These are phyloP conservation scores for Hyposoter dolosus DNA, from an alignment of 2,888 invertebrate genomes.

Conservation along the genomic window DNA sequence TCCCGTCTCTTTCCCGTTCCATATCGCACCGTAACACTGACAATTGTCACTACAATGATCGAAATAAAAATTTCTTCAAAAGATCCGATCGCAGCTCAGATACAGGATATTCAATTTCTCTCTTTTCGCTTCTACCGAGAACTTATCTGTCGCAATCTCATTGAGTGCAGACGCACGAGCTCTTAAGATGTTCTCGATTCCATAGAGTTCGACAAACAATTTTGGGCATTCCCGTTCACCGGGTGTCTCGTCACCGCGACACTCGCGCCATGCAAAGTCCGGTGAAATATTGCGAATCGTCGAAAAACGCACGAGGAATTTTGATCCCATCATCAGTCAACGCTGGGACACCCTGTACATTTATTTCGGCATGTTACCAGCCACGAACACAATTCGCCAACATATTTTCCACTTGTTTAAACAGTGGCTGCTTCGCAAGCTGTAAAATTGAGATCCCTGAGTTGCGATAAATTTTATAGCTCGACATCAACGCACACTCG, in stretches of 20 bases:
- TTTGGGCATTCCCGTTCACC: neutral
- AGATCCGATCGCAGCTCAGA: neutral
- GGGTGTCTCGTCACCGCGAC: neutral
- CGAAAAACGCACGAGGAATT: neutral
- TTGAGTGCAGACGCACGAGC: slow-evolving; percentile 27
- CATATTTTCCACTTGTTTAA: slow-evolving; percentile 55
- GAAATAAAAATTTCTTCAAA: slow-evolving; percentile 9
- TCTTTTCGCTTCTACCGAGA: neutral
- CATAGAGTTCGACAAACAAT: slow-evolving; percentile 52
- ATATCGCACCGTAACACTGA: neutral
- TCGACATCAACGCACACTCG: neutral
- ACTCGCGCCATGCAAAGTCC: neutral
- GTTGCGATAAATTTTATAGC: slow-evolving; percentile 59
- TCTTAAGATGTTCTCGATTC: slow-evolving; percentile 34
- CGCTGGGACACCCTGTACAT: neutral
- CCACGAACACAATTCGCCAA: slow-evolving; percentile 6
- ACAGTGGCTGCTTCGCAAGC: slow-evolving; percentile 45
- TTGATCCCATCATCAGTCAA: neutral
- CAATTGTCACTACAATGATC: slow-evolving; percentile 6
- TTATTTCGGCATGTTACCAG: slow-evolving; percentile 40
- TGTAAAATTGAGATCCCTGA: slow-evolving; percentile 49
- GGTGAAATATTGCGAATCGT: too few relatives aligned
- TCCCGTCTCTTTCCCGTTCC: neutral
- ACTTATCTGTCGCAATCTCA: slow-evolving; percentile 47
- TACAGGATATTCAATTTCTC: slow-evolving; percentile 1